Conservation (phyloP, 1,140 invertebrate genomes). For the Spodoptera litura region DNA sequence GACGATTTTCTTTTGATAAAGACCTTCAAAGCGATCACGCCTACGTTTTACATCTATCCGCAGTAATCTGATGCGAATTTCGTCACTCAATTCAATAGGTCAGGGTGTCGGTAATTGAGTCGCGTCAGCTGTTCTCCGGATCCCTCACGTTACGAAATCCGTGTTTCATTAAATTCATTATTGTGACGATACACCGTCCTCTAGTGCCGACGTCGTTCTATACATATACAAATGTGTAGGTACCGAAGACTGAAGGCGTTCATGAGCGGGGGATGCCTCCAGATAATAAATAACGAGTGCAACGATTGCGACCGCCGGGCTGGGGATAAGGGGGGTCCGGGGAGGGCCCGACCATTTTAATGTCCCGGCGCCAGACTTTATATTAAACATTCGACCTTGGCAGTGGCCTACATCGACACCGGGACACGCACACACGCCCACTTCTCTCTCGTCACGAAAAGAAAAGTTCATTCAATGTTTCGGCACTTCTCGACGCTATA, state of each 20-base stretch:
- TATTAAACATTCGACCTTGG: conserved; percentile 86
- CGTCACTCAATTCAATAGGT: conserved; percentile 67
- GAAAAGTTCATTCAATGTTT: conserved; percentile 83
- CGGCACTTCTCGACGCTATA: conserved; percentile 76
- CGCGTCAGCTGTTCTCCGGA: conserved; percentile 65
- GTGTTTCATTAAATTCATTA: conserved; percentile 46
- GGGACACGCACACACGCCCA: conserved; percentile 81
- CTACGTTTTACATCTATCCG: conserved; percentile 65
- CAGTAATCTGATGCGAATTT: conserved; percentile 60
- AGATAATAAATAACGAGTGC: conserved; percentile 86
- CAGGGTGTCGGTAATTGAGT: conserved; percentile 70
- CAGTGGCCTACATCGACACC: conserved; percentile 84
- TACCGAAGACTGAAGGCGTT: conserved; percentile 55
- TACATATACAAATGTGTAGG: conserved; percentile 49
- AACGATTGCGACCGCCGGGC: conserved; percentile 82
- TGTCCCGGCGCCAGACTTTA: conserved; percentile 85
- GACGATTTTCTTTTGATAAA: conserved; percentile 65
- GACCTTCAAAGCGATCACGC: conserved; percentile 55
- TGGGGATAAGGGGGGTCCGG: conserved; percentile 73
- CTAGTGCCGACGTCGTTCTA: conserved; percentile 31
- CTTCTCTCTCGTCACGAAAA: conserved; percentile 79
- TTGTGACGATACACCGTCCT: conserved; percentile 30
- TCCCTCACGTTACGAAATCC: conserved; percentile 41
- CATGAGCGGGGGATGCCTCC: conserved; percentile 71
- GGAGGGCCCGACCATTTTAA: conserved; percentile 84